These are phyloP conservation scores for Aselliscus stoliczkanus DNA, from an alignment of 2,797 vertebrate species.

Conservation along the genomic window DNA sequence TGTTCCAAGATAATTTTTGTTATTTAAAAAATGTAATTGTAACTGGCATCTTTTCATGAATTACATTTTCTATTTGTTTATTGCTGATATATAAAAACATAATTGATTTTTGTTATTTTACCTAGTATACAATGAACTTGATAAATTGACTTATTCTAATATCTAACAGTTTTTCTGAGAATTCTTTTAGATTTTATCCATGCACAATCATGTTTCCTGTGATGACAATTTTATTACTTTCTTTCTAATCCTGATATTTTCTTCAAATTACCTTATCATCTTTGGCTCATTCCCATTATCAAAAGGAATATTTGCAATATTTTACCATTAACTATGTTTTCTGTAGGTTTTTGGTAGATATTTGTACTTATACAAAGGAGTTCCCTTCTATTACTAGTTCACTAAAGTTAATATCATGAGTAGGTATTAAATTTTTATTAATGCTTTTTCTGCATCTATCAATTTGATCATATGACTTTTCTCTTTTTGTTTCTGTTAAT, in stretches of 20 bases:
- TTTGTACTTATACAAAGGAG: not conserved
- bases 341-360: not conserved
- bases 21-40: not conserved
- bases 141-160: not conserved
- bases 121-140: not conserved
- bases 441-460: not conserved
- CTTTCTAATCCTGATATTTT: not conserved
- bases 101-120: not conserved
- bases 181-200: not conserved
- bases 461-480: not conserved
- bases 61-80: not conserved
- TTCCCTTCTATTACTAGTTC: not conserved
- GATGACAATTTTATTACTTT: not conserved
- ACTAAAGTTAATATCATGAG: not conserved
- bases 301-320: not conserved
- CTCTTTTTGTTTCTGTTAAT: not conserved
- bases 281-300: not conserved
- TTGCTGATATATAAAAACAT: not conserved
- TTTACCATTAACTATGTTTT: not conserved
- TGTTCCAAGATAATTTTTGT: not conserved
- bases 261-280: not conserved
- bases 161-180: not conserved
- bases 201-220: not conserved
- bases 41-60: not conserved
- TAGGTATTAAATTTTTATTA: not conserved